These are phyloP conservation scores for Orchesellides sinensis DNA, from an alignment of 2,888 invertebrate genomes.

Conservation along the genomic window DNA sequence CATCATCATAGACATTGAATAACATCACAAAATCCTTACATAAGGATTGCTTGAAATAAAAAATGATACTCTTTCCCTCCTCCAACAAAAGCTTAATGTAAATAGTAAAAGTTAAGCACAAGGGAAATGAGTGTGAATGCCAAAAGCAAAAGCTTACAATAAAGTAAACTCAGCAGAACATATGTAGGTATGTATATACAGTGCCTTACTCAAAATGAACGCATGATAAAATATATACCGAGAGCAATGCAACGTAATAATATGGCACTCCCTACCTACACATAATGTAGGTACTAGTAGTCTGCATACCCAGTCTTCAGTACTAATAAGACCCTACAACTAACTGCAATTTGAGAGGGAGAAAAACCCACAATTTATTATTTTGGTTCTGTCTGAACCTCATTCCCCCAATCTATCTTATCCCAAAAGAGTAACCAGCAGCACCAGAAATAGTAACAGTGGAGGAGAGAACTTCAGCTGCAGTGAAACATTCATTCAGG, in stretches of 20 bases:
- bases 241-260: neutral
- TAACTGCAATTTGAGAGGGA: slow-evolving; percentile 59
- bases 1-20: slow-evolving; percentile 27
- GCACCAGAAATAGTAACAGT: neutral
- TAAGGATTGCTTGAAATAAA: slow-evolving; percentile 37
- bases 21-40: slow-evolving; percentile 24
- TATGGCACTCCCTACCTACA: neutral
- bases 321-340: slow-evolving; percentile 57
- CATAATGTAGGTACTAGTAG: neutral
- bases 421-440: slow-evolving; percentile 56
- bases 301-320: slow-evolving; percentile 32
- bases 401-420: slow-evolving; percentile 70
- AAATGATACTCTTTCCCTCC: slow-evolving; percentile 35
- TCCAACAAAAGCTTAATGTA: slow-evolving; percentile 45
- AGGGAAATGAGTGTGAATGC: slow-evolving; percentile 62
- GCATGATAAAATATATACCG: neutral
- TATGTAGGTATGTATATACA: neutral
- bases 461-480: slow-evolving; percentile 20
- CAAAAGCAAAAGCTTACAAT: slow-evolving; percentile 49
- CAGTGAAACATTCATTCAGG: slow-evolving; percentile 68
- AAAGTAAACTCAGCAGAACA: neutral
- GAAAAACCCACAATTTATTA: slow-evolving; percentile 73
- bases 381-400: slow-evolving; percentile 65
- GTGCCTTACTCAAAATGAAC: too few species aligned
- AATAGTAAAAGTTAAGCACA: slow-evolving; percentile 56